Base-by-base conservation (phyloP, 2,797 vertebrate genomes). In the Melopsittacus undulatus region DNA sequence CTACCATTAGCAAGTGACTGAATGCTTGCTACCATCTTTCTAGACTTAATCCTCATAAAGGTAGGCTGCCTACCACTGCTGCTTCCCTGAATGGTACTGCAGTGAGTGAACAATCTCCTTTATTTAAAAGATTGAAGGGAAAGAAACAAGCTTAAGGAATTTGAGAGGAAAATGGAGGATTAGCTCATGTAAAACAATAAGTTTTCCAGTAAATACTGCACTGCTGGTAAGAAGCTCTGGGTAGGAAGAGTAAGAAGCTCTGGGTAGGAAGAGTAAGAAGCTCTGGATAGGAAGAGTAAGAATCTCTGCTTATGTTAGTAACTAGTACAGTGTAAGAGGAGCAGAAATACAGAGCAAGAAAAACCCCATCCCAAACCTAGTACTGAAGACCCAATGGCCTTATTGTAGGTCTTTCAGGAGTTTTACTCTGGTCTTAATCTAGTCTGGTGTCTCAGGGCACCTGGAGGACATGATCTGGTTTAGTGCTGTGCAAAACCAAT, bases 131-230 rank as follows among this genome's bases (percentile, higher is more conserved):
- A 40, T 16, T 49, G 18, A 49, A 34, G 21, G 15, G 43, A 46
- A 59, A 61, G 42, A 86, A 95, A 89, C 21, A 62, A 94, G 48
- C 42, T 89, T 90, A 83, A 81, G 52, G 96, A 42, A 56, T 85
- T 68, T 83, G 40, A 87, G 48, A 90, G 94, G 73, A 68, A 84
- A 83, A 43, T 56, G 38, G 42, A 86, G 81, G 68, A 91, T 92
- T 83, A 94, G 56, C 38, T 85, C 30, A 32, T 8, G 20, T 34
- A 74, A 90, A 85, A 42, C 91, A 77, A 7, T 15, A 75, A 61
- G 48, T 83, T 82, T 79, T 92, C n/a, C 52, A 73, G 46, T 30
- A 82, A 86, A 77, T 10, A 82, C 14, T 36, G 40, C n/a, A 36
- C 12, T 40, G 46, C 54, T 73, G 64, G 83, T 67, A 76, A 78